A percentile compares a stretch with the other conserved stretches of the same genome.
Conservation (phyloP, 2,113 vertebrate genomes). For the Callaeas wilsoni region DNA sequence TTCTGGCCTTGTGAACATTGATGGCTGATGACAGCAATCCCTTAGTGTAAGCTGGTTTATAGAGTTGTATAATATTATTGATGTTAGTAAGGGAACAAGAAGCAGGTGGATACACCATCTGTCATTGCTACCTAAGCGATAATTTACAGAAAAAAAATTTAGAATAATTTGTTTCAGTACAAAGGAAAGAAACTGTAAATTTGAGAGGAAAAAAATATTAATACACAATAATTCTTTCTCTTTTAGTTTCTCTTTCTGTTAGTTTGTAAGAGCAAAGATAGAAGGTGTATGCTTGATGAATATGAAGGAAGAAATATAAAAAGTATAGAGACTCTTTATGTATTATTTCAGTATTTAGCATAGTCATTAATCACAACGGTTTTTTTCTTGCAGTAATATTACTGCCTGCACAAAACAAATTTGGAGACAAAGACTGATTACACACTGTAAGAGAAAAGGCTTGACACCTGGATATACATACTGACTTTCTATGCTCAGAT, state of each 20-base stretch:
- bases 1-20: neutral
- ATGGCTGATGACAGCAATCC: slow-evolving; percentile 3
- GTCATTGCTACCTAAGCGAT: slow-evolving; percentile 1
- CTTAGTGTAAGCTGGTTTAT: slow-evolving; percentile 17
- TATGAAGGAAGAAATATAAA: neutral
- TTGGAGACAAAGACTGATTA: neutral
- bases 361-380: fast-evolving
- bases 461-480: neutral
- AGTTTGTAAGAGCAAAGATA: neutral
- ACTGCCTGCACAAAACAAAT: neutral
- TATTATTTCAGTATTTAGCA: neutral
- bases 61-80: slow-evolving; percentile 16
- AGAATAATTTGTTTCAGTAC: neutral
- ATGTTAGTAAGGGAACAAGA: slow-evolving; percentile 34
- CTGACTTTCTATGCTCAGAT: neutral
- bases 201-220: neutral
- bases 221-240: neutral
- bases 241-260: neutral
- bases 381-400: neutral
- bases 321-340: neutral
- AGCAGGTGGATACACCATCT: slow-evolving; percentile 45
- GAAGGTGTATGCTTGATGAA: neutral
- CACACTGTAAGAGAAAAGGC: neutral
- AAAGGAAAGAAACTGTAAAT: neutral
- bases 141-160: neutral